Conservation (phyloP, 2,797 vertebrate species). For the Loris lydekkerianus region DNA sequence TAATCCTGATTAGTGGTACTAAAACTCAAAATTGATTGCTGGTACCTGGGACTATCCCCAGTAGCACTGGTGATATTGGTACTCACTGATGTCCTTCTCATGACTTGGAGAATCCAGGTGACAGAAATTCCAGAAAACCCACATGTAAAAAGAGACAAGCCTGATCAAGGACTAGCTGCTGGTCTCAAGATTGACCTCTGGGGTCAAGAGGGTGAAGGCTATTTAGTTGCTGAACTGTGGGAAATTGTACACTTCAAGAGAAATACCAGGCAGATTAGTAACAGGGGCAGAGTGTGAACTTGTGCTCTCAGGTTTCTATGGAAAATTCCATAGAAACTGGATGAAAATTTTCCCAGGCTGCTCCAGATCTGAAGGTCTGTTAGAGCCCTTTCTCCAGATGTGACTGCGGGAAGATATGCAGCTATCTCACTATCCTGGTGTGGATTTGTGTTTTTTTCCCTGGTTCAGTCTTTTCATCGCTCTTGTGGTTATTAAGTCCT, state of each 20-base stretch:
- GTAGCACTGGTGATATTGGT: neutral
- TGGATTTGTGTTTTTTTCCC: neutral
- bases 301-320: neutral
- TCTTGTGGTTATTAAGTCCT: neutral
- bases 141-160: neutral
- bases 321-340: neutral
- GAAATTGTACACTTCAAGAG: neutral
- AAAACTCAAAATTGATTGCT: neutral
- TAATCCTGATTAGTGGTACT: neutral
- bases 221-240: neutral
- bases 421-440: neutral
- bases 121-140: neutral
- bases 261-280: neutral
- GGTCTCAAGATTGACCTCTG: neutral
- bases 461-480: neutral
- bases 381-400: neutral
- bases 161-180: neutral
- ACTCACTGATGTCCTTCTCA: neutral
- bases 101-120: neutral
- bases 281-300: neutral
- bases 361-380: neutral
- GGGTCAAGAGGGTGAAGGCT: neutral
- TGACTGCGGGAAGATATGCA: neutral
- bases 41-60: too few species aligned
- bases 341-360: neutral